phyloP scores from a whole-genome alignment of 2,113 vertebrate species.

The Thalassarche chlororhynchos region DNA sequence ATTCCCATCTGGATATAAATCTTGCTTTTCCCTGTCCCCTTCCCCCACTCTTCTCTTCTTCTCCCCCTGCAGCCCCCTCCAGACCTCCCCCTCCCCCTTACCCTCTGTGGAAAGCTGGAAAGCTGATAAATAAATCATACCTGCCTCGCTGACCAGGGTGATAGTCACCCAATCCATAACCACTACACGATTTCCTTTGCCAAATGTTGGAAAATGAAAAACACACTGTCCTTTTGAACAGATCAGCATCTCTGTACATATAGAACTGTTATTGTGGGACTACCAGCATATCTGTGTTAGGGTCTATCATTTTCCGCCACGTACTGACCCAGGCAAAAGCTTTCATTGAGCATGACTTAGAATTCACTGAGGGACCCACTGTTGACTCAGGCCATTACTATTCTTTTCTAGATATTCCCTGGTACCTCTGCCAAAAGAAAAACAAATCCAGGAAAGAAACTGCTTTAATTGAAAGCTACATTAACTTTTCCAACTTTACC shows the following conservation, averaged over 20 bases:
- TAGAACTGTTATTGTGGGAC: conserved; percentile 41
- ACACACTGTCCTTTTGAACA: conserved; percentile 50
- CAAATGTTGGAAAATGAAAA: conserved; percentile 60
- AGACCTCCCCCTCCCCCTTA: not conserved
- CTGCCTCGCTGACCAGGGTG: not conserved
- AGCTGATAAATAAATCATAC: conserved; percentile 68
- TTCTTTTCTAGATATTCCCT: conserved; percentile 14
- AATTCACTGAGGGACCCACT: not conserved
- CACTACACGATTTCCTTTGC: conserved; percentile 35
- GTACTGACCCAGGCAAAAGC: not conserved
- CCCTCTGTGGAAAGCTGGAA: conserved; percentile 35
- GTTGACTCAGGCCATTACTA: not conserved
- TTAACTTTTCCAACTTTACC: not conserved
- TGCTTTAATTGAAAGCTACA: not conserved
- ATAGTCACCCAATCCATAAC: conserved; percentile 72
- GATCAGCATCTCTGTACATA: conserved; percentile 44
- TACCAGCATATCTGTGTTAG: conserved; percentile 4
- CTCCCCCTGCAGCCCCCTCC: not conserved
- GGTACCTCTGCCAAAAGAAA: not conserved
- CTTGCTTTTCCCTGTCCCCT: conserved; percentile 36
- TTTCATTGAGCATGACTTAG: conserved; percentile 19
- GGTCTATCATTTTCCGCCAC: not conserved
- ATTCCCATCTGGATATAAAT: conserved; percentile 73
- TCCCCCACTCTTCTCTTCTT: conserved; percentile 22
- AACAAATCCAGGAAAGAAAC: not conserved